Conservation (phyloP, 2,888 invertebrate genomes). For the Agonopterix arenella region DNA sequence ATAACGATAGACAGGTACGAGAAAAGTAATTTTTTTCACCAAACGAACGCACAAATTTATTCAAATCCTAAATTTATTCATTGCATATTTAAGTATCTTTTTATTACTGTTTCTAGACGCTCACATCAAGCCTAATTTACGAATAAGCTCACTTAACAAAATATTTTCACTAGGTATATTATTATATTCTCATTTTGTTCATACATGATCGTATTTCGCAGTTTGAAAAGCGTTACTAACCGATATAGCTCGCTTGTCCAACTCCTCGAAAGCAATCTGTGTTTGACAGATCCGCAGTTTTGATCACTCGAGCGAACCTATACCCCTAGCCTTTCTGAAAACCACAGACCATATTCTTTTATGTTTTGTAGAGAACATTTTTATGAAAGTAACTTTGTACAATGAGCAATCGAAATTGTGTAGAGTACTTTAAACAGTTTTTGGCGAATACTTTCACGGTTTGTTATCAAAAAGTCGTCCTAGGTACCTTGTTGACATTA, state of each 20-base stretch:
- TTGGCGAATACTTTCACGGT: no score
- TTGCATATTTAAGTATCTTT: no score
- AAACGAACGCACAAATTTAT: not conserved
- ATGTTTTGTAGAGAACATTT: no score
- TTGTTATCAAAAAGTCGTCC: no score
- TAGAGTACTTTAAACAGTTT: no score
- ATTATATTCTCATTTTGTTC: slow-evolving; percentile 1
- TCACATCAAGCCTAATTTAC: no score
- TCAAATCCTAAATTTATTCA: not conserved
- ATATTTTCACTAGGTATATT: not conserved
- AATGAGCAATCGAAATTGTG: no score
- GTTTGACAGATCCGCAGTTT: slow-evolving; percentile 55
- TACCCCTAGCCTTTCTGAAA: slow-evolving; percentile 28
- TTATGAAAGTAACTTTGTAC: no score
- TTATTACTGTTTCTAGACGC: no score
- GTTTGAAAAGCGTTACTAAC: slow-evolving; percentile 18
- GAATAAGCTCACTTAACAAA: no score
- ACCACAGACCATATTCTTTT: slow-evolving; percentile 7
- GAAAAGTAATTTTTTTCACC: not conserved
- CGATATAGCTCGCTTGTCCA: slow-evolving; percentile 41
- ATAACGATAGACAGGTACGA: no score
- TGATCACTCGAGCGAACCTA: slow-evolving; percentile 46
- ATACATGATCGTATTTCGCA: slow-evolving; percentile 21
- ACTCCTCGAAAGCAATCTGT: slow-evolving; percentile 50
- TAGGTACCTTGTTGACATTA: no score